phyloP scores from a whole-genome alignment of 1,140 invertebrate species.

The Ericerus pela region DNA sequence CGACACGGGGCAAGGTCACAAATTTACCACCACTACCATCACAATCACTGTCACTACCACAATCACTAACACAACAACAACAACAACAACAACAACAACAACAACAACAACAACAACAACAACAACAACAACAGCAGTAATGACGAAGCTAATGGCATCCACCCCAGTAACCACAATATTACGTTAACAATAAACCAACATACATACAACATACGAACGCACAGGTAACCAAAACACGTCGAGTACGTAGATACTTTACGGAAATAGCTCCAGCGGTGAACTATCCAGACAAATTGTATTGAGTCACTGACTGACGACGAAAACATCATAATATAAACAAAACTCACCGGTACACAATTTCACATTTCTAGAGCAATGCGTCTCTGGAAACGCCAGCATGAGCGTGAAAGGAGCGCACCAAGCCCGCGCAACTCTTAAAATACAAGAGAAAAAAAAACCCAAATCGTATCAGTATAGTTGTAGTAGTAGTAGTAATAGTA shows the following conservation, averaged over 20 bases:
- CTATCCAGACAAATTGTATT: not conserved
- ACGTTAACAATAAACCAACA: not conserved
- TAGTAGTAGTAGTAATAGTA: too few species aligned
- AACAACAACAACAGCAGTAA: not conserved
- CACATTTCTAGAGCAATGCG: constrained; percentile 8
- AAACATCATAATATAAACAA: not conserved
- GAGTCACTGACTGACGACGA: constrained; percentile 3
- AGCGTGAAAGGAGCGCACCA: not conserved
- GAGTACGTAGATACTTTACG: not conserved
- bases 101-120: not conserved
- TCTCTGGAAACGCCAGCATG: not conserved
- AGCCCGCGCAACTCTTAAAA: constrained; percentile 5
- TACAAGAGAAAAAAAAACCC: too few species aligned
- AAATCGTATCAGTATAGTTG: too few species aligned
- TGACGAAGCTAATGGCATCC: not conserved
- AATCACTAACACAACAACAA: too few species aligned
- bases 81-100: not conserved
- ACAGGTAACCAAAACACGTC: not conserved
- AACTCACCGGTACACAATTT: not conserved
- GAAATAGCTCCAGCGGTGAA: not conserved
- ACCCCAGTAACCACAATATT: not conserved
- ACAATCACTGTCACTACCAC: too few species aligned
- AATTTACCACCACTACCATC: too few species aligned
- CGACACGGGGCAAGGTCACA: too few species aligned
- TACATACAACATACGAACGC: not conserved